Percentiles rank a stretch among this genome's conserved stretches.
Conservation (phyloP, 1,140 invertebrate species). For the Coenobita brevimanus region DNA sequence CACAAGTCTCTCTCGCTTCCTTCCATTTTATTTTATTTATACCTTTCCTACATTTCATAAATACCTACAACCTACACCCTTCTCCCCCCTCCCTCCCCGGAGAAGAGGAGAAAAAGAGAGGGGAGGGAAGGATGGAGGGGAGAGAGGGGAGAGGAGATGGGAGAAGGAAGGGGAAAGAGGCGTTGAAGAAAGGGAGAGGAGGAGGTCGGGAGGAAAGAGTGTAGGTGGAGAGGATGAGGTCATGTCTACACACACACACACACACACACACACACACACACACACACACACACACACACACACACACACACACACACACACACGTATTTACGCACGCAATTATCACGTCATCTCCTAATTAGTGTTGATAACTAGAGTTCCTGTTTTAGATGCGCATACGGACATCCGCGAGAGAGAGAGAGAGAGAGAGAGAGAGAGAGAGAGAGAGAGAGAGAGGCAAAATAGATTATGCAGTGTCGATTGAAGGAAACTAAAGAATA, state of each 20-base stretch:
- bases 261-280: slow-evolving; percentile 1
- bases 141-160: not conserved
- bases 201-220: not conserved
- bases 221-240: not conserved
- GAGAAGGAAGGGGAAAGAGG: not conserved
- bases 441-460: not conserved
- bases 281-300: slow-evolving; percentile 1
- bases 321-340: not conserved
- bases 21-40: too few relatives aligned
- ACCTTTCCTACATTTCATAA: too few relatives aligned
- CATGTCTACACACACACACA: not conserved
- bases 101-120: not conserved
- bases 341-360: too few relatives aligned
- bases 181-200: not conserved
- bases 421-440: not conserved
- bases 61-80: too few relatives aligned
- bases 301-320: slow-evolving; percentile 3
- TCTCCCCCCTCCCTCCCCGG: too few relatives aligned
- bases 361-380: too few relatives aligned
- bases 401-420: not conserved
- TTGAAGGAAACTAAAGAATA: too few relatives aligned
- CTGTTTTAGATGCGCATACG: too few relatives aligned
- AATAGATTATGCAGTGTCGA: too few relatives aligned
- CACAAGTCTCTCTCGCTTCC: too few relatives aligned
- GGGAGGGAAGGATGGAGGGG: not conserved